Evolutionary conservation across 2,888 invertebrate genomes (phyloP), one percentile per base, ranked within the genome.

Genomic region (Cheilosia scutellata): DNA sequence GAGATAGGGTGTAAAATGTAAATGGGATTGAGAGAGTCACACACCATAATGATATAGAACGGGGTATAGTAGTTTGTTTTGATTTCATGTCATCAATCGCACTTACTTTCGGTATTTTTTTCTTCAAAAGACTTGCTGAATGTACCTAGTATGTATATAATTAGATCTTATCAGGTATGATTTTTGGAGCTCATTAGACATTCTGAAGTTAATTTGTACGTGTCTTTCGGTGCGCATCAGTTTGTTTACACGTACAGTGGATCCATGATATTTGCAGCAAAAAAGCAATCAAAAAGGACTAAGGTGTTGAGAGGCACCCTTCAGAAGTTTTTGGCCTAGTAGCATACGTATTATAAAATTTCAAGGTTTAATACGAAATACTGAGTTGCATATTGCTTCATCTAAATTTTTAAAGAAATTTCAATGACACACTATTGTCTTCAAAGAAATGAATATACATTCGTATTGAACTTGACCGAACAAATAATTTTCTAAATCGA

Each of bases 51-150:
- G 20, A 20, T 20, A 20, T 20, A 20, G 20, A 20, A 20, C 20
- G 20, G 20, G 20, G 1, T 20, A 20, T 47, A 42, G 33, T 70
- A 44, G 57, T 20, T 70, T 70, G 49, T 71, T 60, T 71, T 60
- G 37, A 60, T 49, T 60, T 51, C 37, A 16, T 71, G 66, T 55
- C 66, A 60, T 71, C 60, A 60, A 71, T 71, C 71, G 71, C 60
- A 71, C 71, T 71, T 60, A 60, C 29, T 47, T 29, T 53, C 51
- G 51, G 60, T 37, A 51, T 13, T 47, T 33, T 66, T 53, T 58
- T 70, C 25, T 58, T 57, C 49, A 37, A 25, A 71, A 53, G 53
- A 25, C 58, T 58, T 29, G 47, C 11, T 11, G 37, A 1, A 29
- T 20, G 58, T 6, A 7, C n/a, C n/a, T n/a, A n/a, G n/a, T n/a